Evolutionary conservation across 1,140 invertebrate genomes (phyloP).

Genomic region (Ridgeia piscesae): DNA sequence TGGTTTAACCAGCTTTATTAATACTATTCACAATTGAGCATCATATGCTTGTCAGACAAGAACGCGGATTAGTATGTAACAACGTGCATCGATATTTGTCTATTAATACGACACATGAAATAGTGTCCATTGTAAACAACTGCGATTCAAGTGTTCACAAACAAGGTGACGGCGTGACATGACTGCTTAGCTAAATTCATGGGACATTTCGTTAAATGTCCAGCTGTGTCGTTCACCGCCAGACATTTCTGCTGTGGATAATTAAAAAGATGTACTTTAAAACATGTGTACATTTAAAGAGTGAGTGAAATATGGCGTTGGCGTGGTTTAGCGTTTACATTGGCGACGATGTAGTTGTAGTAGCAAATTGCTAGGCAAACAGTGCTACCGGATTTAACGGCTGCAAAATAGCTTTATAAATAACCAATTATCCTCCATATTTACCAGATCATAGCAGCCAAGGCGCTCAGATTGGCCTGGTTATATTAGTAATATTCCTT

Average conservation of each 20-base stretch:
- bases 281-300: background rate
- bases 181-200: background rate
- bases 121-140: background rate
- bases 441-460: background rate
- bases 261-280: background rate
- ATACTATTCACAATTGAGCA: constrained; percentile 1
- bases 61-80: background rate
- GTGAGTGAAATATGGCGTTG: background rate
- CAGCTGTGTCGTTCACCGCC: background rate
- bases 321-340: background rate
- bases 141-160: background rate
- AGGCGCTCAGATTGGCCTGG: background rate
- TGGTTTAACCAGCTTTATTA: constrained; percentile 1
- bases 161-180: background rate
- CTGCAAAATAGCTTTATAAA: background rate
- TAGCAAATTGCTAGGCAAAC: background rate
- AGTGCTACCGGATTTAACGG: background rate
- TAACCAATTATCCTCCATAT: background rate
- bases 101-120: background rate
- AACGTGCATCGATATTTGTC: background rate
- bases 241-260: background rate
- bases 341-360: background rate
- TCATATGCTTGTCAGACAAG: constrained; percentile 5
- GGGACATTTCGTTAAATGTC: background rate
- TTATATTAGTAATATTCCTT: background rate